Percentiles rank a stretch among this genome's conserved stretches.
phyloP scores from a whole-genome alignment of 2,888 invertebrate species.

The Melanostoma scalare region DNA sequence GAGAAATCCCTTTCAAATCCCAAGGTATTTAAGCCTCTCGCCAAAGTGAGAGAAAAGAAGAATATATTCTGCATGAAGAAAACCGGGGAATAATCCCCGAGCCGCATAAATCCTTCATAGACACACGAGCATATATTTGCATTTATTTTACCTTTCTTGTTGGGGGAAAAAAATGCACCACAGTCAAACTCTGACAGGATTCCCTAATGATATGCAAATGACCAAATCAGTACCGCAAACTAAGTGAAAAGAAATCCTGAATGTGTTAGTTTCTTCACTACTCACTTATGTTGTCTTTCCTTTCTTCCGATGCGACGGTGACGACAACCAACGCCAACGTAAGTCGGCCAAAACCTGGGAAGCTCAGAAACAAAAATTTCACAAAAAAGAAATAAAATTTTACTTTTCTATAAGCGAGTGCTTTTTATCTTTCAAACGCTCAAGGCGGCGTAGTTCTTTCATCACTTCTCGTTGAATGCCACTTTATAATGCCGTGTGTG shows the following conservation, averaged over 20 bases:
- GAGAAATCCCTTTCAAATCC: conserved; percentile 48
- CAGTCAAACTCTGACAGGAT: conserved; percentile 41
- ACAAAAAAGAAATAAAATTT: conserved; percentile 4
- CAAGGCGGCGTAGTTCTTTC: conserved; percentile 51
- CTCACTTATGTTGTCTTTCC: conserved; percentile 6
- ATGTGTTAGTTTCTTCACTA: neutral
- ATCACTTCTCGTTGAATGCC: conserved; percentile 39
- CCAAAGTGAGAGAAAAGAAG: conserved; percentile 12
- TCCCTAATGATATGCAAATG: conserved; percentile 69
- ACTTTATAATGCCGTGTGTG: conserved; percentile 46
- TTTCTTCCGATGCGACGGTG: neutral
- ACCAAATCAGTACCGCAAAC: conserved; percentile 61
- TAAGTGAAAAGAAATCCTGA: conserved; percentile 24
- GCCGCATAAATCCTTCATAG: conserved; percentile 45
- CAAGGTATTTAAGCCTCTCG: conserved; percentile 9
- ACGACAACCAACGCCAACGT: neutral
- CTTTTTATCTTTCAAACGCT: conserved; percentile 31
- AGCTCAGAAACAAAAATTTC: neutral
- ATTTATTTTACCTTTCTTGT: conserved; percentile 51
- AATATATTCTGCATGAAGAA: neutral
- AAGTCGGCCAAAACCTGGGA: neutral
- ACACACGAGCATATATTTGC: conserved; percentile 45
- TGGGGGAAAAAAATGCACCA: conserved; percentile 27
- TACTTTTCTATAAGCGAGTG: conserved; percentile 17
- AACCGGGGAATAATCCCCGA: conserved; percentile 40